phyloP scores from a whole-genome alignment of 2,113 vertebrate species.

The Apaloderma vittatum region DNA sequence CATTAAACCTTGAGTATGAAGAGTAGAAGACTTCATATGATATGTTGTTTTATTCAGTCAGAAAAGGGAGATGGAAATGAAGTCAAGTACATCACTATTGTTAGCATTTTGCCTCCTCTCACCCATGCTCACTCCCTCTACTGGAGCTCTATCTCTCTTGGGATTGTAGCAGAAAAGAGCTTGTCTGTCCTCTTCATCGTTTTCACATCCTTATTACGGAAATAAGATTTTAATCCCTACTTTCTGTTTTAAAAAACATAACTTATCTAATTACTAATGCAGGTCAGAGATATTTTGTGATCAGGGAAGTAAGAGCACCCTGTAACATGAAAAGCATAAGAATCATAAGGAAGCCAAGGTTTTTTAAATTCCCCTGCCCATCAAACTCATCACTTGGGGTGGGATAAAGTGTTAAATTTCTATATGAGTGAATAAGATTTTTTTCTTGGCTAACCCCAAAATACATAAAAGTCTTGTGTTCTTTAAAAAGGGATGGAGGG shows the following conservation, averaged over 20 bases:
- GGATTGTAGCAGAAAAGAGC: not conserved
- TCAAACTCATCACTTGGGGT: not conserved
- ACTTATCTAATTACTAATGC: not conserved
- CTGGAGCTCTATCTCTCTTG: not conserved
- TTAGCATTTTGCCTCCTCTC: not conserved
- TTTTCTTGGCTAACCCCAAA: not conserved
- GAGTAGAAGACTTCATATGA: not conserved
- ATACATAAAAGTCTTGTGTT: not conserved
- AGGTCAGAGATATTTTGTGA: not conserved
- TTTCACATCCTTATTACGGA: not conserved
- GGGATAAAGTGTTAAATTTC: not conserved
- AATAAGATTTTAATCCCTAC: not conserved
- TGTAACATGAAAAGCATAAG: not conserved
- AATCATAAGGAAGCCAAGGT: not conserved
- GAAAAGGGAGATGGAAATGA: not conserved
- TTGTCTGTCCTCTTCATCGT: rapidly evolving
- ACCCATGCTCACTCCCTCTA: rapidly evolving
- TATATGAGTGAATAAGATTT: not conserved
- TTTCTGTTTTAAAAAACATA: not conserved
- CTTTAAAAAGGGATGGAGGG: not conserved
- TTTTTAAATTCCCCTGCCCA: not conserved
- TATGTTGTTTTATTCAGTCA: not conserved
- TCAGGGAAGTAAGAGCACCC: not conserved
- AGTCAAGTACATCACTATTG: not conserved
- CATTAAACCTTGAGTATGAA: not conserved